Percentiles rank a stretch among this genome's conserved stretches.
These are phyloP conservation scores for Drosophila pallidifrons DNA, from an alignment of 1,140 invertebrate genomes.

Conservation along the genomic window DNA sequence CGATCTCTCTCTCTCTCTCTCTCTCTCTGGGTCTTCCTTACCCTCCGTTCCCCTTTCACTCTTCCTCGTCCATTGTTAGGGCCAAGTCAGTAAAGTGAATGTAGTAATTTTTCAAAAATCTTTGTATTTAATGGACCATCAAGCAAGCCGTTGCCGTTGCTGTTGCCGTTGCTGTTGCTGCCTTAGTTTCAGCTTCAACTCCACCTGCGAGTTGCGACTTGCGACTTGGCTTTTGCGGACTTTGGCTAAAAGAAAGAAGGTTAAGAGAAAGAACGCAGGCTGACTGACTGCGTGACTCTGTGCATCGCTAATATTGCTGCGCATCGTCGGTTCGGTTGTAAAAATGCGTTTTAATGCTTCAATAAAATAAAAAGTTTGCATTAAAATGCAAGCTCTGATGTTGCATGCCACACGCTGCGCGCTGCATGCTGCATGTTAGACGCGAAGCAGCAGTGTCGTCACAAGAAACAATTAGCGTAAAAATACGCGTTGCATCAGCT, in stretches of 20 bases:
- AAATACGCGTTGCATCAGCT: constrained; percentile 55
- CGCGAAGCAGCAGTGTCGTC: constrained; percentile 11
- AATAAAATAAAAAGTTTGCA: constrained; percentile 84
- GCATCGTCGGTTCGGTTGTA: constrained; percentile 75
- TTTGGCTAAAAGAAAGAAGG: constrained; percentile 42
- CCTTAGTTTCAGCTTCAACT: background rate
- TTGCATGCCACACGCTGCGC: background rate
- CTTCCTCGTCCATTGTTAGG: background rate
- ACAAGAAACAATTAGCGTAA: constrained; percentile 80
- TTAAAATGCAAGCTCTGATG: constrained; percentile 57
- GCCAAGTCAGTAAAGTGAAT: constrained; percentile 63
- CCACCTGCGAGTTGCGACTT: constrained; percentile 11
- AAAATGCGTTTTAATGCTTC: constrained; percentile 85
- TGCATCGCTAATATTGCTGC: constrained; percentile 37
- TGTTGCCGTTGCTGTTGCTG: constrained; percentile 21
- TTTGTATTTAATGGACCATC: constrained; percentile 85
- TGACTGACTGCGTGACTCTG: constrained; percentile 13
- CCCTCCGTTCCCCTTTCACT: background rate
- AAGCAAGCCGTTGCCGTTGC: constrained; percentile 54
- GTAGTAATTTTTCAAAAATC: constrained; percentile 84
- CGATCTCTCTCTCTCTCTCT: background rate
- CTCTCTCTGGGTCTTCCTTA: background rate
- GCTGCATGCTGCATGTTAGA: constrained; percentile 2
- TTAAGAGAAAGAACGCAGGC: background rate
- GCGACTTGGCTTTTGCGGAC: constrained; percentile 54